Percentiles rank a stretch among this genome's conserved stretches.
These are phyloP conservation scores for Meiosimyza decipiens DNA, from an alignment of 2,888 invertebrate genomes.

Conservation along the genomic window DNA sequence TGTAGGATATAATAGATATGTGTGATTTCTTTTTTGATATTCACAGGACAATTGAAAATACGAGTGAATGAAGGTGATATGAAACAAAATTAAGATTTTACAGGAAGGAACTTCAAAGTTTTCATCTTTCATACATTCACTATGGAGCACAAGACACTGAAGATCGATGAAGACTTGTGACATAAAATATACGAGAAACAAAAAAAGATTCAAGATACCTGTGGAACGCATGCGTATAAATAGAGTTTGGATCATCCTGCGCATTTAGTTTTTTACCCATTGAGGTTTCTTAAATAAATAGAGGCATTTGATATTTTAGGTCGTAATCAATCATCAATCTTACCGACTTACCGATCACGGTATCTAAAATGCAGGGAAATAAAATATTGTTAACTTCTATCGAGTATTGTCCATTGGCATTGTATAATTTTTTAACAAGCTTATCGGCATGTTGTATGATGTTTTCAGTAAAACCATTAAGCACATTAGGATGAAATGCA, in stretches of 20 bases:
- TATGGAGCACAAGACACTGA: too few relatives aligned
- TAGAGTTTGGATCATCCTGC: slow-evolving; percentile 67
- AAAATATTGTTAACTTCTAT: slow-evolving; percentile 70
- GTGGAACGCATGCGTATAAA: slow-evolving; percentile 78
- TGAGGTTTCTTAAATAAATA: slow-evolving; percentile 75
- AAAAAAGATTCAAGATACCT: slow-evolving; percentile 68
- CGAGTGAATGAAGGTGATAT: too few relatives aligned
- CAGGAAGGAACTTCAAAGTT: too few relatives aligned
- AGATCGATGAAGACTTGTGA: too few relatives aligned
- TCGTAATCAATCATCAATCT: background rate
- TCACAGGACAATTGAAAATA: too few relatives aligned
- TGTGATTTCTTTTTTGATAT: too few relatives aligned
- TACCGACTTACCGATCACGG: slow-evolving; percentile 71
- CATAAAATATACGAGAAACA: too few relatives aligned
- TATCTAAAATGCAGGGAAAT: slow-evolving; percentile 73
- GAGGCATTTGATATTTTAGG: background rate
- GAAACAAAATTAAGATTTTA: too few relatives aligned
- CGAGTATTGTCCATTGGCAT: slow-evolving; percentile 27
- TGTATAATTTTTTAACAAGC: slow-evolving; percentile 67
- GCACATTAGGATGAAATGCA: slow-evolving; percentile 80
- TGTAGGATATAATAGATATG: too few relatives aligned
- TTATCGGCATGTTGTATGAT: slow-evolving; percentile 73
- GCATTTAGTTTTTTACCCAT: slow-evolving; percentile 76
- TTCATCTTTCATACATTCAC: too few relatives aligned
- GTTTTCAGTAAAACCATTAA: slow-evolving; percentile 76